Base-by-base conservation (phyloP, 2,888 invertebrate species). In the Trissolcus brochymenae region DNA sequence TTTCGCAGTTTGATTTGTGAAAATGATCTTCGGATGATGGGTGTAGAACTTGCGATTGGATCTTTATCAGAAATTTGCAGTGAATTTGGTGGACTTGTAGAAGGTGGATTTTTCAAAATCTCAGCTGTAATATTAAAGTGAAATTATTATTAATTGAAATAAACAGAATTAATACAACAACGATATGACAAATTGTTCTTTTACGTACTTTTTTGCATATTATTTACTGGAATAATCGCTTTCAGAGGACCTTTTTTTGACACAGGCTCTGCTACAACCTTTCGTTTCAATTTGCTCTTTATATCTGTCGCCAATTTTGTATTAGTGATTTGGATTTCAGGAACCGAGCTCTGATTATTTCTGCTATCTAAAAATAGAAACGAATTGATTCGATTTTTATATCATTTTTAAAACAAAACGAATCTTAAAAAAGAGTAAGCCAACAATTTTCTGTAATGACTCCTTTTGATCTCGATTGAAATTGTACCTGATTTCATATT, bases 161-260 rank as follows among this genome's bases (percentile, higher is more conserved):
- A 14, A 4, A 4, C 29, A 25, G 4, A 25, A 25, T 25, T 25
- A 25, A 25, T 6, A 14, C 1, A 3, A 56, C 11, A 16, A n/a
- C 17, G 9, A 19, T 6, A 56, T 4, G 17, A 11, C 1, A 6
- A 16, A 17, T 51, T 51, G 1, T 19, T 51, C 1, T 51, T 19
- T 19, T 51, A 6, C 53, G 49, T 84, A 83, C 59, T 76, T 66
- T 85, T 84, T 53, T 87, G 88, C 86, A 88, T 86, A 62, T 73
- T 86, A 61, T 85, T 84, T 25, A 88, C 61, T 14, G 88, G 88
- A 79, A 88, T 79, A 13, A 87, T 29, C 6, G 89, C 89, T 76
- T 87, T 89, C 77, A 89, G 67, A 14, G 89, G 89, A 16, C 88
- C 88, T 66, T 81, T 87, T 64, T 86, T 88, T 21, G 70, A 60